Conservation (phyloP, 2,888 invertebrate genomes). For the Nezara viridula region DNA sequence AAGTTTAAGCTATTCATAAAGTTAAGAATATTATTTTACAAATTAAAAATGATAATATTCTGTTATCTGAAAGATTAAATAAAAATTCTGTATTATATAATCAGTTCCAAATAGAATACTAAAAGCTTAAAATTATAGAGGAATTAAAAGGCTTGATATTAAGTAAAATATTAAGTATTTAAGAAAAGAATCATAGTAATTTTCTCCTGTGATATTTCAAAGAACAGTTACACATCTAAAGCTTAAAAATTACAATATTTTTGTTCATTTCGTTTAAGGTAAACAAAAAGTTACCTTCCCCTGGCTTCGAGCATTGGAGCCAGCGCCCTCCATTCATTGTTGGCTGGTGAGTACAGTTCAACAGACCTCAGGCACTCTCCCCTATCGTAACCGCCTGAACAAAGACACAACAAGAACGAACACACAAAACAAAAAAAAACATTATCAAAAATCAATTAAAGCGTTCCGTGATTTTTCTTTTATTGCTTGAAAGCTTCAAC, state of each 20-base stretch:
- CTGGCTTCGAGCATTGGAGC: conserved; percentile 81
- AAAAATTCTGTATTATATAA: too few species aligned
- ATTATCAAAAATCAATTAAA: conserved; percentile 47
- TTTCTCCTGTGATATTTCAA: not conserved
- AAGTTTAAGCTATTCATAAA: not conserved
- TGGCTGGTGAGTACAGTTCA: conserved; percentile 80
- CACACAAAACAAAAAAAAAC: conserved; percentile 41
- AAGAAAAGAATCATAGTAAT: not conserved
- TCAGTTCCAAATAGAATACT: too few species aligned
- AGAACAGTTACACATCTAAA: not conserved
- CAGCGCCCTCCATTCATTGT: conserved; percentile 79
- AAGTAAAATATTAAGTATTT: not conserved
- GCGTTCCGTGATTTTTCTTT: conserved; percentile 21
- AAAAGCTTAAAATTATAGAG: too few species aligned
- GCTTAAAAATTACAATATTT: conserved; percentile 10
- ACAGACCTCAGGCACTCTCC: conserved; percentile 84
- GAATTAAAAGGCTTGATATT: not conserved
- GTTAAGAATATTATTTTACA: not conserved
- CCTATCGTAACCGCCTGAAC: conserved; percentile 82
- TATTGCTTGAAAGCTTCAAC: conserved; percentile 4
- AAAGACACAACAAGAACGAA: conserved; percentile 51
- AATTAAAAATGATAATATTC: not conserved
- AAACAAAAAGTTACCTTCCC: conserved; percentile 69
- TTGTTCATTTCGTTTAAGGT: conserved; percentile 43
- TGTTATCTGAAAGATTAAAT: too few species aligned